Conservation (phyloP, 1,140 invertebrate species). For the Cataglyphis hispanica region DNA sequence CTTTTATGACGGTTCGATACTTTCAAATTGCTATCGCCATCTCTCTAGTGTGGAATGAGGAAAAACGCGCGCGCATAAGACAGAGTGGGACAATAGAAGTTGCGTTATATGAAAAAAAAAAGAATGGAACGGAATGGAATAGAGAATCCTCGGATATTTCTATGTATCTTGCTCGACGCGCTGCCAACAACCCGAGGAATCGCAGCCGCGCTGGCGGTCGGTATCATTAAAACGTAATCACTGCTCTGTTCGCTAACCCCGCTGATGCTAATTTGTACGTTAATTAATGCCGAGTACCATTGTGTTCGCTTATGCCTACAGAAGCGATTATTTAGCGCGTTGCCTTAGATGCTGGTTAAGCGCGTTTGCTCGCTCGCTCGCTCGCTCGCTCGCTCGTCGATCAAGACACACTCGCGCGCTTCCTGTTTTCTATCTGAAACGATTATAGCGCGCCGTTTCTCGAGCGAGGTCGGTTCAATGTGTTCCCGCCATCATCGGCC, state of each 20-base stretch:
- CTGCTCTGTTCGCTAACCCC: conserved; percentile 79
- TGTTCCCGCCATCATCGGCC: conserved; percentile 56
- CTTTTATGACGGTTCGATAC: conserved; percentile 24
- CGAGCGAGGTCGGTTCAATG: conserved; percentile 62
- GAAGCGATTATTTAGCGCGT: conserved; percentile 70
- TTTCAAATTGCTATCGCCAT: conserved; percentile 6
- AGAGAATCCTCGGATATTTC: conserved; percentile 56
- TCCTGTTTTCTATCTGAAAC: conserved; percentile 59
- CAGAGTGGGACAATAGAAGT: conserved; percentile 18
- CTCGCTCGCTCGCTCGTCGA: conserved; percentile 57
- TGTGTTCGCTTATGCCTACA: conserved; percentile 76
- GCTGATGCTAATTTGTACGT: conserved; percentile 84
- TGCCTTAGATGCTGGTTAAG: conserved; percentile 51
- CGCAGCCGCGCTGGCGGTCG: conserved; percentile 71
- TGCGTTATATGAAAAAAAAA: conserved; percentile 56
- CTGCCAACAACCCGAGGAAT: conserved; percentile 77
- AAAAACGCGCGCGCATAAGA: conserved; percentile 33
- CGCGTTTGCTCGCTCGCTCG: conserved; percentile 48
- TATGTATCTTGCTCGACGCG: conserved; percentile 54
- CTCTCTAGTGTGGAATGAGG: conserved; percentile 45
- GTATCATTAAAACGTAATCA: conserved; percentile 85
- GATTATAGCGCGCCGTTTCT: conserved; percentile 58
- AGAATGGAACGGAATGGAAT: conserved; percentile 65
- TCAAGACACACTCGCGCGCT: conserved; percentile 49
- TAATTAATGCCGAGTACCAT: conserved; percentile 84